Evolutionary conservation across 2,888 invertebrate species (phyloP), one percentile per base, ranked within the genome.

Genomic region (Xylophagus ater): DNA sequence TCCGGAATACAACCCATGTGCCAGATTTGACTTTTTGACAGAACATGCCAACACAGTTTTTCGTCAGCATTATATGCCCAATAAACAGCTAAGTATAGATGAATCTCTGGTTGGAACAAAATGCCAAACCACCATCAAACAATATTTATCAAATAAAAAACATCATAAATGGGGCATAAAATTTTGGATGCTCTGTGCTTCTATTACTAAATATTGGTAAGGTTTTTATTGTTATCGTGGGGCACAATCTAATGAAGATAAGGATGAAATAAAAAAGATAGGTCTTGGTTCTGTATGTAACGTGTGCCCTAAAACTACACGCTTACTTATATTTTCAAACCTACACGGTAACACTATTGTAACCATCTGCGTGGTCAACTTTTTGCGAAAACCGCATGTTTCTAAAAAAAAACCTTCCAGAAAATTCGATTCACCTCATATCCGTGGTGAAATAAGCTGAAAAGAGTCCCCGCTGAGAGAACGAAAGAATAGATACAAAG

Each of bases 21-120:
- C 4, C 23, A 24, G 24, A 24, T 34, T 34, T 34, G 34, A 34
- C 13, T 9, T 34, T 13, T 14, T 34, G 21, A 24, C 23, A 4
- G 23, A 34, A 34, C 34, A 34, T 24, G 34, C 34, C n/a, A 34
- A 34, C 23, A 24, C 24, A 13, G 34, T 34, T 13, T 34, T 34
- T 34, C 34, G 23, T 12, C 34, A 14, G 13, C 34, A 34, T 34
- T 34, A 34, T 34, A 24, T 34, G 23, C 34, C 34, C 21, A 21
- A 24, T 34, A 21, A 34, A 24, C 33, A 54, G 20, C 36, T 54
- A 34, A 44, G 42, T 34, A 43, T 53, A 9, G 51, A 50, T 30
- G 52, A 52, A 41, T 52, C 48, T 12, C 45, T 51, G 40, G 51
- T 53, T 31, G 52, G 50, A 33, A 52, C 52, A 7, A 41, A 53